These are phyloP conservation scores for Brachypterus glaber DNA, from an alignment of 2,888 invertebrate genomes.

Conservation along the genomic window DNA sequence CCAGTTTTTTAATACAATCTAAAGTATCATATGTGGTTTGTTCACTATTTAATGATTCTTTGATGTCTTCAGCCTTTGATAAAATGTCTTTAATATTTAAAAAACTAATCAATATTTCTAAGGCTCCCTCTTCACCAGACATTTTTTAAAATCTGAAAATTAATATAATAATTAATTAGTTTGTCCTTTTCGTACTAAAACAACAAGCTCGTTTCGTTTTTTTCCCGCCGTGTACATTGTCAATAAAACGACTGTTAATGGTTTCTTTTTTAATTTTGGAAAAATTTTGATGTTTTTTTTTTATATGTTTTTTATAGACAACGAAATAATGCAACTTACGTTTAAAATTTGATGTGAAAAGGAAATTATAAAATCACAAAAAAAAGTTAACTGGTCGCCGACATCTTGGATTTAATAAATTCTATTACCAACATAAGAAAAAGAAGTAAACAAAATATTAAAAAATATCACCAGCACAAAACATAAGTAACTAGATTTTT, in stretches of 20 bases:
- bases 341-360: no score
- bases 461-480: not conserved
- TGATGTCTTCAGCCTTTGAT: constrained; percentile 15
- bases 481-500: constrained; percentile 3
- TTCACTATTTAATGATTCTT: constrained; percentile 13
- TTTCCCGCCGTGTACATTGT: no score
- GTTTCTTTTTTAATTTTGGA: no score
- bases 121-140: constrained; percentile 12
- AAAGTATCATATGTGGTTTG: constrained; percentile 14
- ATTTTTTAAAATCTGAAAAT: constrained; percentile 10
- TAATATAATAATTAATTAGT: no score
- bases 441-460: constrained; percentile 2
- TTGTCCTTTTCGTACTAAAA: no score
- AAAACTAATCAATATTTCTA: constrained; percentile 18
- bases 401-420: not conserved
- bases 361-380: not conserved
- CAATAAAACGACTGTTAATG: no score
- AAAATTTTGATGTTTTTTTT: no score
- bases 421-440: not conserved
- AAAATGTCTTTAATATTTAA: constrained; percentile 16
- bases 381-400: not conserved
- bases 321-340: no score
- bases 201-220: no score
- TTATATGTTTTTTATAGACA: no score
- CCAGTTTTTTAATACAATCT: constrained; percentile 19